Percentiles rank a stretch among this genome's conserved stretches.
phyloP scores from a whole-genome alignment of 2,888 invertebrate genomes.

The Ophioninae sp. region DNA sequence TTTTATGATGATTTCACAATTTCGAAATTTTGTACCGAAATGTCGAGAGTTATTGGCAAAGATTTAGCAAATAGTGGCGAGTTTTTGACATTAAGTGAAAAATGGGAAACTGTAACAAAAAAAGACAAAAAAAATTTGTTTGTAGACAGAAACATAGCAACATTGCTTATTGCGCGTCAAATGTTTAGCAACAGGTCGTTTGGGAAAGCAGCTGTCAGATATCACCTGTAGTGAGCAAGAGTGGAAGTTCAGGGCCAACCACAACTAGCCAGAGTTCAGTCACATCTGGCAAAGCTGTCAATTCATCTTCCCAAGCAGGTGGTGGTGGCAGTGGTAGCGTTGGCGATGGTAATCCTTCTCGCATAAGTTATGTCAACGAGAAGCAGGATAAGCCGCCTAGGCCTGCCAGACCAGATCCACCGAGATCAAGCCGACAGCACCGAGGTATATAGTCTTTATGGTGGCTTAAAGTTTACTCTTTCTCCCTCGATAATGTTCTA shows the following conservation, averaged over 20 bases:
- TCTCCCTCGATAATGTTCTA: not conserved
- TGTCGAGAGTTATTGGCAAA: not conserved
- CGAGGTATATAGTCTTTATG: constrained; percentile 70
- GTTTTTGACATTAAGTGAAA: too few relatives aligned
- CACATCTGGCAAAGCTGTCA: constrained; percentile 74
- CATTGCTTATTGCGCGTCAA: not conserved
- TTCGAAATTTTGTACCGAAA: too few relatives aligned
- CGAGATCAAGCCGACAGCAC: constrained; percentile 74
- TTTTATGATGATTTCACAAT: too few relatives aligned
- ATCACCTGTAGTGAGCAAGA: constrained; percentile 78
- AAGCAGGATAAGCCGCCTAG: constrained; percentile 74
- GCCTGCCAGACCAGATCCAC: constrained; percentile 72
- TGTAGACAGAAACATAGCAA: too few relatives aligned
- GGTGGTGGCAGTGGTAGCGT: constrained; percentile 49
- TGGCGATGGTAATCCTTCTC: constrained; percentile 72
- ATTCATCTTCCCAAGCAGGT: constrained; percentile 67
- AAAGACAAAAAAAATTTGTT: too few relatives aligned
- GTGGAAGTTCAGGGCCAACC: constrained; percentile 76
- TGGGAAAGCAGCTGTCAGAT: constrained; percentile 75
- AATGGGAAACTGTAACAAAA: too few relatives aligned
- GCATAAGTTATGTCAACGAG: constrained; percentile 76
- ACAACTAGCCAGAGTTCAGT: constrained; percentile 78
- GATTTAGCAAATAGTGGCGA: not conserved
- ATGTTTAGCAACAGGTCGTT: constrained; percentile 76
- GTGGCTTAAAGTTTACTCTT: not conserved